These are phyloP conservation scores for Syrrhaptes paradoxus DNA, from an alignment of 2,113 vertebrate species.

Conservation along the genomic window DNA sequence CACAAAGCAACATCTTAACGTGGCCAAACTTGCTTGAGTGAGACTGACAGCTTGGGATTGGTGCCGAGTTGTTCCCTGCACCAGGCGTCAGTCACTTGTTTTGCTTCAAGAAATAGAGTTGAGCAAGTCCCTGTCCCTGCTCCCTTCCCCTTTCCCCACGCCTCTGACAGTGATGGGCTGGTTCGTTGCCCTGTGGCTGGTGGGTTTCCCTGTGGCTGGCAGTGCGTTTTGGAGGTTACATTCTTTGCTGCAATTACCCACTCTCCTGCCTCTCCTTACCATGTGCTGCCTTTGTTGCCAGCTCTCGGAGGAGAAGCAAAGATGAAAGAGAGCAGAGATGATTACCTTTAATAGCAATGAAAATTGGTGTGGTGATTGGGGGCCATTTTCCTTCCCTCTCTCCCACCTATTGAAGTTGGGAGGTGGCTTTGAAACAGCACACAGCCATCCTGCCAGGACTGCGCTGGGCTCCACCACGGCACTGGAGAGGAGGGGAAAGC, in stretches of 20 bases:
- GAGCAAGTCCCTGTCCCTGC: not conserved
- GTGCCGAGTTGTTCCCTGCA: not conserved
- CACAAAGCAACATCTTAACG: fast-evolving
- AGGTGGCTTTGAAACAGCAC: not conserved
- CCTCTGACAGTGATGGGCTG: fast-evolving
- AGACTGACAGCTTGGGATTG: not conserved
- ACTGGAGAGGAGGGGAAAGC: not conserved
- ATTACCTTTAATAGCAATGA: constrained; percentile 31
- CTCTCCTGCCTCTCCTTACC: not conserved
- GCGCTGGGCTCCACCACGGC: fast-evolving
- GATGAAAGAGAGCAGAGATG: constrained; percentile 40
- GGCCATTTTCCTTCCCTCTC: not conserved
- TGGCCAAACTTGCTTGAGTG: fast-evolving
- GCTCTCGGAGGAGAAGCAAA: not conserved
- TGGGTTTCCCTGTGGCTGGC: not conserved
- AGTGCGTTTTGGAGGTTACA: not conserved
- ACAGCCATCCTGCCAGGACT: not conserved
- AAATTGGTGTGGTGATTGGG: not conserved
- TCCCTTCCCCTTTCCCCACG: not conserved
- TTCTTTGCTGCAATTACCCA: not conserved
- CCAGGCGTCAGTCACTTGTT: fast-evolving
- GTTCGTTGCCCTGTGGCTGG: not conserved
- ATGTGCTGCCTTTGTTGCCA: not conserved
- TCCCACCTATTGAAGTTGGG: not conserved
- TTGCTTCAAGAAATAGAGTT: not conserved